phyloP scores from a whole-genome alignment of 1,140 invertebrate species.

The Drosophila carrolli region DNA sequence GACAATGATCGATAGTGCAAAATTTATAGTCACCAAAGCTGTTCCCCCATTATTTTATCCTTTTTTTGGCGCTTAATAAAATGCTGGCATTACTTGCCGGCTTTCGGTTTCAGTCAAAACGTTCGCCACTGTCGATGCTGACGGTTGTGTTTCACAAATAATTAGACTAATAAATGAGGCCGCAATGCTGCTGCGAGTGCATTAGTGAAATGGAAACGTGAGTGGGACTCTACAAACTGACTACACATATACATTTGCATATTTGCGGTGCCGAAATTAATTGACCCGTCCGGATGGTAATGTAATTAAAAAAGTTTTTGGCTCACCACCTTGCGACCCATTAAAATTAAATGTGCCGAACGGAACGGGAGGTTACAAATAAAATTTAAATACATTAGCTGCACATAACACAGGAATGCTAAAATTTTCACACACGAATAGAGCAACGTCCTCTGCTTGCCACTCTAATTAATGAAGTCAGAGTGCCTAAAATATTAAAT shows the following conservation, averaged over 20 bases:
- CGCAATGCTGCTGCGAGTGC: constrained; percentile 44
- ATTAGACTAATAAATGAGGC: constrained; percentile 71
- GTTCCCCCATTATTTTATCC: constrained; percentile 8
- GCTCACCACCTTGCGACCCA: background rate
- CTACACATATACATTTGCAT: background rate
- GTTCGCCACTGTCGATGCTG: constrained; percentile 32
- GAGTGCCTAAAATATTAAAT: constrained; percentile 22
- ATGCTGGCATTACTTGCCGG: constrained; percentile 32
- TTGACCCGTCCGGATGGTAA: constrained; percentile 30
- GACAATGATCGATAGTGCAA: constrained; percentile 79
- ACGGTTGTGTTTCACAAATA: constrained; percentile 55
- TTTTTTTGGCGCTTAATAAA: constrained; percentile 44
- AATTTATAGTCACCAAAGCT: constrained; percentile 61
- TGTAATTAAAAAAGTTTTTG: constrained; percentile 31
- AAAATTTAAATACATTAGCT: constrained; percentile 24
- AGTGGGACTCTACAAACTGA: constrained; percentile 2
- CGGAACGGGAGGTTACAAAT: background rate
- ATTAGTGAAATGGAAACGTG: constrained; percentile 55
- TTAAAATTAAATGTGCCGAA: constrained; percentile 6
- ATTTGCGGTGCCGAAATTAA: constrained; percentile 14
- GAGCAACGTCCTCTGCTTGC: background rate
- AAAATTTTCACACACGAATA: background rate
- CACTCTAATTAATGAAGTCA: constrained; percentile 17
- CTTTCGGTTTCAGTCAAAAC: constrained; percentile 52
- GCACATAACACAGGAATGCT: background rate